Percentiles rank a stretch among this genome's conserved stretches.
These are phyloP conservation scores for Pseudomugil tenellus DNA, from an alignment of 2,797 vertebrate species.

Conservation along the genomic window DNA sequence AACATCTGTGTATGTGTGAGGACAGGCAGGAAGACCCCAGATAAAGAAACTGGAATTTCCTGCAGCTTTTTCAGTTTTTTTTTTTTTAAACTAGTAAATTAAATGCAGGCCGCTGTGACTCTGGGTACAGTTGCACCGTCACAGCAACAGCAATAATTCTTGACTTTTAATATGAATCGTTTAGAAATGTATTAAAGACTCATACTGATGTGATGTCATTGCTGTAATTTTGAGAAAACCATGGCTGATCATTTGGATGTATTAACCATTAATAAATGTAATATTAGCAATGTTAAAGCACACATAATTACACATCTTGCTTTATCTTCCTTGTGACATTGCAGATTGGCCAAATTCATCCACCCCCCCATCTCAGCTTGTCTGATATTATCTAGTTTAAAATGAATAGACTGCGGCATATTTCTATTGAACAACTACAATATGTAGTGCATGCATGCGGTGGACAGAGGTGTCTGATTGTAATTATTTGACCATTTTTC, in stretches of 20 bases:
- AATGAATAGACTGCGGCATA: constrained; percentile 20
- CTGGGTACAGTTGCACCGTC: constrained; percentile 19
- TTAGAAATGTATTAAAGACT: neutral
- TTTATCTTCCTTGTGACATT: constrained; percentile 24
- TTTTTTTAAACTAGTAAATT: constrained; percentile 24
- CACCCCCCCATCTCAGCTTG: constrained; percentile 1
- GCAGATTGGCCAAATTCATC: constrained; percentile 10
- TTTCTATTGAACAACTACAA: constrained; percentile 44
- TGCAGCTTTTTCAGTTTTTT: constrained; percentile 44
- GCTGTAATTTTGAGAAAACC: constrained; percentile 7
- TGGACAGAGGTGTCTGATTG: constrained; percentile 33
- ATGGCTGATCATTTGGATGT: neutral
- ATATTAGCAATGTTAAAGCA: neutral
- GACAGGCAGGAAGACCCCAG: constrained; percentile 32
- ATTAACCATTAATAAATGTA: constrained; percentile 12
- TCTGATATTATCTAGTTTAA: constrained; percentile 39
- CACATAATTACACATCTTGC: constrained; percentile 4
- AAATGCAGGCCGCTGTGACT: constrained; percentile 6
- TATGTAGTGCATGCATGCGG: constrained; percentile 15
- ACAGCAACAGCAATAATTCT: constrained; percentile 16
- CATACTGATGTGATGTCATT: neutral
- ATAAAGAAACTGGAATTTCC: constrained; percentile 64
- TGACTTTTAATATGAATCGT: constrained; percentile 26
- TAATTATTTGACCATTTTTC: constrained; percentile 31
- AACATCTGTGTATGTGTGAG: constrained; percentile 19